Base-by-base conservation (phyloP, 1,140 invertebrate genomes). In the Drosophila obscura region DNA sequence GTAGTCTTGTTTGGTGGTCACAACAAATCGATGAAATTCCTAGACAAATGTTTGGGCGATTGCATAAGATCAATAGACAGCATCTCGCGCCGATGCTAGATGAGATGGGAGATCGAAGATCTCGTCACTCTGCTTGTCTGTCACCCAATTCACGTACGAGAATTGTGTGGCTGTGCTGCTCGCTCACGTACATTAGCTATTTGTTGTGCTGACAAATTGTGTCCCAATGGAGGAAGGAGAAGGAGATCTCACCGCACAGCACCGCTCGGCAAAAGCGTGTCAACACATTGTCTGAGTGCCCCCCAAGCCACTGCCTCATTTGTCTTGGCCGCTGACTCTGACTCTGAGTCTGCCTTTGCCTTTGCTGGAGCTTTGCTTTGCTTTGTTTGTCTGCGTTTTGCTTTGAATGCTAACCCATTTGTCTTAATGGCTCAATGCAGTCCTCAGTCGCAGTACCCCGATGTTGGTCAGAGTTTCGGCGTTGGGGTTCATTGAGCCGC, bases 131-230 rank as follows among this genome's bases (percentile, higher is more conserved):
- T 13, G 11, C 35, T 39, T 39, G 35, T 77, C 73, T 72, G 77
- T 84, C 80, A 85, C 80, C 80, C 80, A 84, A 66, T 85, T 85
- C 81, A 84, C 81, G 77, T 84, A 84, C 81, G 57, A 43, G 19
- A 19, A 19, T 19, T 19, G 19, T 19, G 19, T 19, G 19, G 19
- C 55, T 50, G 19, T 55, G 35, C 11, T 39, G 65, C 71, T 65
- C 73, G 61, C 67, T 65, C 81, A 84, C 81, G 81, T 84, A 84
- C 81, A 45, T 51, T 24, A 49, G 64, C 80, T 77, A 84, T 84
- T 84, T 84, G 81, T 83, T 67, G 73, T 45, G 28, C 64, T 84
- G 81, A 84, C 81, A 84, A 84, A 84, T 85, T 77, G 77, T 71
- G 64, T 45, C 22, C 52, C 67, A 71, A 65, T 58, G 67, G 69